Evolutionary conservation across 1,140 invertebrate species (phyloP), one percentile per base, ranked within the genome.

Genomic region (Penaeus indicus): DNA sequence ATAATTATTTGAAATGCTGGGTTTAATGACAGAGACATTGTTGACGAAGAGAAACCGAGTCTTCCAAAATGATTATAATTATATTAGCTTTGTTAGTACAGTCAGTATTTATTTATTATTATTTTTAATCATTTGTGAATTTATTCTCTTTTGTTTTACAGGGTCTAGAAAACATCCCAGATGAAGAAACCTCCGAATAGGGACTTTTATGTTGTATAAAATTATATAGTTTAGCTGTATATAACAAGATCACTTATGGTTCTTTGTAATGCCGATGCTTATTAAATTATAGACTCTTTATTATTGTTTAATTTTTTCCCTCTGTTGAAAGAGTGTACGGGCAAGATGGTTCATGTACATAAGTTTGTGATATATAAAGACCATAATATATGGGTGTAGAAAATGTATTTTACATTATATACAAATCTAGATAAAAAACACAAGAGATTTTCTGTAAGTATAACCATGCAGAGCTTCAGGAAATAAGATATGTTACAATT

Each of bases 91-190:
- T 42, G 38, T 42, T 42, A 42, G 38, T 42, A 38, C 38, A 42
- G 4, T 42, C 38, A 42, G 38, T 42, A 42, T 42, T 42, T 42
- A 32, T 32, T 32, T 32, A 32, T 42, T 38, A 5, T 38, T 42
- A 8, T 42, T 42, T 4, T 7, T 1, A 75, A 5, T 38, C 0
- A 25, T 25, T 27, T 4, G 4, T 75, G 16, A 18, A 18, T 5
- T 75, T n/a, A 13, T 75, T 75, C n/a, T 75, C 69, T 38, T 75
- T 27, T 25, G 69, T 3, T 19, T 21, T 75, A 38, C 80, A 83
- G 80, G 80, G 80, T 18, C 38, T 83, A 27, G 80, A 83, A 25
- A 83, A 63, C 11, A 83, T 83, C 61, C 80, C 80, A 62, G 80
- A 83, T 64, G 80, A 64, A 63, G 80, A 83, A 63, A 4, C 22